These are phyloP conservation scores for Apodemia zela DNA, from an alignment of 2,888 invertebrate genomes.

Conservation along the genomic window DNA sequence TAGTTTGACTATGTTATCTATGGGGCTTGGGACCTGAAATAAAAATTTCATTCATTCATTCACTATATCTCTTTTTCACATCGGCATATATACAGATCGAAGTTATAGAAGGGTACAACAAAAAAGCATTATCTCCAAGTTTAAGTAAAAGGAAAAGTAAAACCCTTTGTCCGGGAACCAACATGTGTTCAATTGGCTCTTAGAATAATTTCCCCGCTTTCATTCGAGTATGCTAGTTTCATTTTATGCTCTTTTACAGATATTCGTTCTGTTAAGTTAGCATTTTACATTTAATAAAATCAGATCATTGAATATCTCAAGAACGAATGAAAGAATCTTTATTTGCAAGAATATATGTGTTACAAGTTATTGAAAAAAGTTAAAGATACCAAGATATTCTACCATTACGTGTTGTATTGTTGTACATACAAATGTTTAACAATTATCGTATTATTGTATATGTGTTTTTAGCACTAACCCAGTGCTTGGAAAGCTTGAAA, in stretches of 20 bases:
- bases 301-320: not conserved
- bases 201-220: conserved; percentile 50
- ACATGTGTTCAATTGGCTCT: conserved; percentile 66
- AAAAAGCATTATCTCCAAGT: conserved; percentile 55
- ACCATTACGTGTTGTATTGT: too few species aligned
- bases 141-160: conserved; percentile 46
- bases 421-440: too few species aligned
- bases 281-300: conserved; percentile 13
- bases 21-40: too few species aligned
- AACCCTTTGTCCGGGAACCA: conserved; percentile 48
- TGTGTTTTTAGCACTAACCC: too few species aligned
- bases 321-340: too few species aligned
- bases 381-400: too few species aligned
- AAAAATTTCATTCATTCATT: too few species aligned
- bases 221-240: conserved; percentile 55
- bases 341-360: too few species aligned
- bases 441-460: too few species aligned
- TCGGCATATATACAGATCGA: not conserved
- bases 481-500: too few species aligned
- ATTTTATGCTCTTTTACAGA: conserved; percentile 47
- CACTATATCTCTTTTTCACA: not conserved
- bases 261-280: conserved; percentile 31
- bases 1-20: too few species aligned
- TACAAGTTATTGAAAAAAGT: too few species aligned
- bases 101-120: conserved; percentile 47